phyloP scores from a whole-genome alignment of 2,888 invertebrate species.

The Cybosia mesomella region DNA sequence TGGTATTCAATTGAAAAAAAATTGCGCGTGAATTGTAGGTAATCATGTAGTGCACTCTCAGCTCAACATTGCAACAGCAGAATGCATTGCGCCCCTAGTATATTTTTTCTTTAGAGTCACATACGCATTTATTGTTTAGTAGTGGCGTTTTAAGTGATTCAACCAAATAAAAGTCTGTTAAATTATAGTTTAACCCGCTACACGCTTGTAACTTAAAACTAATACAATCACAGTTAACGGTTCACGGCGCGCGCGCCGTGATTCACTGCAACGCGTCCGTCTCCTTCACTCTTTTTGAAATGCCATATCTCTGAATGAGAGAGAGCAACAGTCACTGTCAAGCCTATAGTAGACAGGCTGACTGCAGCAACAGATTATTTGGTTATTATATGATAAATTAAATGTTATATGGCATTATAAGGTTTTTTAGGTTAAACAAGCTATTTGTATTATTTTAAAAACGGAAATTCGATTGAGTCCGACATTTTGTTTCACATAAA shows the following conservation, averaged over 20 bases:
- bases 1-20: too few relatives aligned
- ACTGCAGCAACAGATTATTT: constrained; percentile 61
- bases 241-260: constrained; percentile 69
- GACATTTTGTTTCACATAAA: constrained; percentile 35
- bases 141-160: too few relatives aligned
- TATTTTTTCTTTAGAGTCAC: too few relatives aligned
- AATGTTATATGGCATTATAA: constrained; percentile 52
- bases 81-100: too few relatives aligned
- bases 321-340: constrained; percentile 72
- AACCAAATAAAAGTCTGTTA: neutral
- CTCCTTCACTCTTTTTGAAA: constrained; percentile 47
- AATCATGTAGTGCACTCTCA: too few relatives aligned
- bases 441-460: constrained; percentile 30
- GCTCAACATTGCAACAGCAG: too few relatives aligned
- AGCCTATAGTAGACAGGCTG: constrained; percentile 68
- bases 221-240: constrained; percentile 64
- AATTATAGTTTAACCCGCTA: constrained; percentile 14
- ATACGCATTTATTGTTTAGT: too few relatives aligned
- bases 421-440: constrained; percentile 18
- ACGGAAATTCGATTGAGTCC: constrained; percentile 44
- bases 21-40: too few relatives aligned
- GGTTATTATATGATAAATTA: constrained; percentile 67
- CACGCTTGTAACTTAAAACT: constrained; percentile 47
- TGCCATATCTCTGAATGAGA: constrained; percentile 54
- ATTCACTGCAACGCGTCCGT: constrained; percentile 52